Evolutionary conservation across 2,113 vertebrate genomes (phyloP).

Genomic region (Bambusicola thoracicus): DNA sequence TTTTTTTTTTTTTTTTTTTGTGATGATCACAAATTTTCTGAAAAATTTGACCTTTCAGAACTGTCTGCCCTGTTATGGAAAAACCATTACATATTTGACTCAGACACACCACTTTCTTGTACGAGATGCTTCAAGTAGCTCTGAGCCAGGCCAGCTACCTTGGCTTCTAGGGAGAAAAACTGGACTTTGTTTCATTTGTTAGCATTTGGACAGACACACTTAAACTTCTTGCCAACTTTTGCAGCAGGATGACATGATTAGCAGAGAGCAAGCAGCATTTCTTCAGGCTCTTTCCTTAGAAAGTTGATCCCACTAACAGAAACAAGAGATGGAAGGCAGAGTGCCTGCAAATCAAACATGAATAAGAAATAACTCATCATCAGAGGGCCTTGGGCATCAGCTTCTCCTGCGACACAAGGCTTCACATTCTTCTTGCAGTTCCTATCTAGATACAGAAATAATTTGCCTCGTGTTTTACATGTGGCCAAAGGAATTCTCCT

Average conservation of each 20-base stretch:
- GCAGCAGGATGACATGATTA: neutral
- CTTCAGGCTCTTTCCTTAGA: neutral
- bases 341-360: neutral
- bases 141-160: neutral
- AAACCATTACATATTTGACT: accelerated
- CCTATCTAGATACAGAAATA: neutral
- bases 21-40: neutral
- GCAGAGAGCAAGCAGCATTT: neutral
- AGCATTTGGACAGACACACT: neutral
- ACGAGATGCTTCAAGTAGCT: neutral
- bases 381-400: neutral
- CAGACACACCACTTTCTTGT: neutral
- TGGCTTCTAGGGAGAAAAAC: neutral
- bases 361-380: neutral
- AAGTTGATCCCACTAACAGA: neutral
- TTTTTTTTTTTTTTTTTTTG: neutral
- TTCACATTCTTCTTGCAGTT: neutral
- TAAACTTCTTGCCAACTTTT: neutral
- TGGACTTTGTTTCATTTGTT: neutral
- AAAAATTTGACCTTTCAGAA: neutral
- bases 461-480: accelerated
- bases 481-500: neutral
- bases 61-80: neutral
- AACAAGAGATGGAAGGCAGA: neutral
- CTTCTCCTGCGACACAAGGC: neutral